Evolutionary conservation across 2,888 invertebrate species (phyloP).

Genomic region (Ichneumon xanthorius): DNA sequence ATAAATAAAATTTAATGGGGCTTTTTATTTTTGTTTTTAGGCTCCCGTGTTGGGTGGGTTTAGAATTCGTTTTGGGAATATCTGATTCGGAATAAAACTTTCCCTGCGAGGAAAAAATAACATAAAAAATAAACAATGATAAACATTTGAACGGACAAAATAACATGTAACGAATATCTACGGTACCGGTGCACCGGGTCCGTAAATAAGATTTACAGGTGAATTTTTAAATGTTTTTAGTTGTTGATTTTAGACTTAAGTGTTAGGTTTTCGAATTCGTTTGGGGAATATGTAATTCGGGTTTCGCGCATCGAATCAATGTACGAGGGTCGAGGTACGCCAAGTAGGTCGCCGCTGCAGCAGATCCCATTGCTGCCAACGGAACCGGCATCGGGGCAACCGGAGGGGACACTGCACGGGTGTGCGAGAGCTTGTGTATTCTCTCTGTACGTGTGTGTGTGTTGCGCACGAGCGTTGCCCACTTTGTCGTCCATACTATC

Average conservation of each 20-base stretch:
- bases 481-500: conserved; percentile 44
- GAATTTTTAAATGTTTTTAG: background rate
- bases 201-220: no score
- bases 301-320: conserved; percentile 81
- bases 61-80: conserved; percentile 23
- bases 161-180: no score
- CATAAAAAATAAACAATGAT: no score
- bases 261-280: background rate
- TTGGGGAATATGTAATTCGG: conserved; percentile 76
- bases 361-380: conserved; percentile 83
- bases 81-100: conserved; percentile 75
- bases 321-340: conserved; percentile 84
- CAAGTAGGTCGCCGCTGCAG: conserved; percentile 82
- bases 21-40: background rate
- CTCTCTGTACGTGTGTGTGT: no score
- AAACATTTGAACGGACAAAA: no score
- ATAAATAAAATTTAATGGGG: no score
- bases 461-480: conserved; percentile 56
- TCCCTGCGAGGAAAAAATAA: no score
- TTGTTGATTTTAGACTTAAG: background rate
- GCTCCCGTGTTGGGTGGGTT: background rate
- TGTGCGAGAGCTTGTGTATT: conserved; percentile 21
- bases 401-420: conserved; percentile 4
- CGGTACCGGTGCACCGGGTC: no score
- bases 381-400: conserved; percentile 65